Conservation (phyloP, 2,113 vertebrate genomes). For the Hippolais icterina region DNA sequence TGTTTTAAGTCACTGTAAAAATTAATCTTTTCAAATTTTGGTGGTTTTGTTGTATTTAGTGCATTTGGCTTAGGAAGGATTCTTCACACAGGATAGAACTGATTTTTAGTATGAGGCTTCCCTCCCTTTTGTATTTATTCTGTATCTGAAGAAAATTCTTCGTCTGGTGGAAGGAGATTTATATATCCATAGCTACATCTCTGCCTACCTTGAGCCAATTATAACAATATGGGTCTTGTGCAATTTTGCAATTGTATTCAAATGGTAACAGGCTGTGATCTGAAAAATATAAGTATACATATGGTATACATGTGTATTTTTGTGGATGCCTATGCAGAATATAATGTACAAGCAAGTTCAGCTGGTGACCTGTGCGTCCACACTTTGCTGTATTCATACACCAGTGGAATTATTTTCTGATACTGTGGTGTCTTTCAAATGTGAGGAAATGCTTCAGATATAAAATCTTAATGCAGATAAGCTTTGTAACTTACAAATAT, state of each 20-base stretch:
- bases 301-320: background rate
- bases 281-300: background rate
- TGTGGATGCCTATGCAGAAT: background rate
- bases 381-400: background rate
- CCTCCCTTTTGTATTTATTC: background rate
- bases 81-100: background rate
- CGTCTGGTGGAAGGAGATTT: background rate
- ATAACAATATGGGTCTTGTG: background rate
- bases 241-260: conserved; percentile 4
- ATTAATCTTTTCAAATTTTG: background rate
- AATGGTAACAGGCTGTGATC: conserved; percentile 7
- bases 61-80: background rate
- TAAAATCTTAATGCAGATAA: background rate
- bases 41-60: background rate
- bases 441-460: background rate
- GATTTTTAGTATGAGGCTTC: background rate
- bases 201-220: background rate
- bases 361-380: background rate
- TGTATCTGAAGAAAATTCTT: background rate
- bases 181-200: background rate
- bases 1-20: background rate
- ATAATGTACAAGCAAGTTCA: background rate
- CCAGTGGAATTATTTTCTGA: background rate
- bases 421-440: background rate
- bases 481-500: background rate